phyloP scores from a whole-genome alignment of 2,113 vertebrate species.

The Lasiurus borealis region DNA sequence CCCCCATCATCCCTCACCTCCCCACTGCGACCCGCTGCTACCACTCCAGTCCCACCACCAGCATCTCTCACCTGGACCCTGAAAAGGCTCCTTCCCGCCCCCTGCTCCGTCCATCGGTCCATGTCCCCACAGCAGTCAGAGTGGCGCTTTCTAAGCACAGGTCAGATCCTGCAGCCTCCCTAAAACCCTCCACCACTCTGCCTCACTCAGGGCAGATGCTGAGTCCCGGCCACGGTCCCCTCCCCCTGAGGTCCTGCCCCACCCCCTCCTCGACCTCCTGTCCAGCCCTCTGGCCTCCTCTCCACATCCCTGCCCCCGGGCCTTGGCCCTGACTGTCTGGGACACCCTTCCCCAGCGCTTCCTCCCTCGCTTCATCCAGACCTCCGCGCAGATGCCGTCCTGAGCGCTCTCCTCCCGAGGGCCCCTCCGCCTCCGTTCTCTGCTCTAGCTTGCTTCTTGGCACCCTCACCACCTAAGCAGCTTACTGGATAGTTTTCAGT shows the following conservation, averaged over 20 bases:
- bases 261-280: neutral
- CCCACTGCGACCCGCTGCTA: neutral
- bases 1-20: neutral
- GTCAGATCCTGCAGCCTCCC: neutral
- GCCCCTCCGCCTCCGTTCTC: neutral
- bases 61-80: neutral
- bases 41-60: neutral
- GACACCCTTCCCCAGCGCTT: too few species aligned
- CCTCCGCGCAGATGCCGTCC: neutral
- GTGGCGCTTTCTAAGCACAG: neutral
- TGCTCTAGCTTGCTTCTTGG: neutral
- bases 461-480: too few species aligned
- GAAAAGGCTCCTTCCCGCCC: neutral
- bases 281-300: neutral
- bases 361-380: too few species aligned
- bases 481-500: neutral
- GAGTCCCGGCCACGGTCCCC: too few species aligned
- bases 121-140: neutral
- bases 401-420: neutral
- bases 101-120: fast-evolving
- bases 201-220: neutral
- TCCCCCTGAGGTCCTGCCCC: too few species aligned
- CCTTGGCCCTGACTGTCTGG: neutral
- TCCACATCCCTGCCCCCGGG: neutral
- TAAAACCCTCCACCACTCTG: too few species aligned